phyloP scores from a whole-genome alignment of 2,888 invertebrate species.

The Lepas anatifera region DNA sequence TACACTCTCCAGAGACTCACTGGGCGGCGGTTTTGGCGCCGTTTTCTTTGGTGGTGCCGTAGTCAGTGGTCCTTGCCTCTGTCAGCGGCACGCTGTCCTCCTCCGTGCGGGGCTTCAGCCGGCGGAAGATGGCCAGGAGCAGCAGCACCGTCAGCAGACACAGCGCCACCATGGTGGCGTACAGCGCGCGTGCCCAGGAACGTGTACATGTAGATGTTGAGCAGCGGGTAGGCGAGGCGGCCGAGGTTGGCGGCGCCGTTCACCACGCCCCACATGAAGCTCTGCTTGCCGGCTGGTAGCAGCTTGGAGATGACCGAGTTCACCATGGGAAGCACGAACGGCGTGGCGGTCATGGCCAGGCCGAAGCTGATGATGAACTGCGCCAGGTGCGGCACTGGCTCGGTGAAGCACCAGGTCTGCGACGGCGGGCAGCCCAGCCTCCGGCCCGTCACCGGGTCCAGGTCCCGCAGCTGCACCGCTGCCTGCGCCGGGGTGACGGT shows the following conservation, averaged over 20 bases:
- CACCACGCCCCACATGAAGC: slow-evolving; percentile 3
- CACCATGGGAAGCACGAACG: slow-evolving; percentile 8
- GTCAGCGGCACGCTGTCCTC: neutral
- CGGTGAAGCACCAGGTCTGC: neutral
- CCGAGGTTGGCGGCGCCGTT: slow-evolving; percentile 5
- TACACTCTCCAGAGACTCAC: too few relatives aligned
- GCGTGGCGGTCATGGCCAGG: neutral
- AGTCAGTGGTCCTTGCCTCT: neutral
- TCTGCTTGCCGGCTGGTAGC: neutral
- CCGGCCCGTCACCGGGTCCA: neutral
- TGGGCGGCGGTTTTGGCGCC: neutral
- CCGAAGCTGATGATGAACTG: slow-evolving; percentile 2
- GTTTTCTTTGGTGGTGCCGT: neutral
- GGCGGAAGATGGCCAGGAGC: neutral
- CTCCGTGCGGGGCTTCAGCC: neutral
- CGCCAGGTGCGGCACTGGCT: neutral
- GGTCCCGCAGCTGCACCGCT: neutral
- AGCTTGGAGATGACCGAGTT: neutral
- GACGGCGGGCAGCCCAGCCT: neutral
- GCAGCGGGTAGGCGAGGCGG: slow-evolving; percentile 6
- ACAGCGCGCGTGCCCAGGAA: neutral
- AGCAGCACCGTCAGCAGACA: neutral
- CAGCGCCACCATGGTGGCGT: neutral
- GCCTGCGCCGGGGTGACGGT: neutral
- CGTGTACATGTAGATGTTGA: slow-evolving; percentile 4